Base-by-base conservation (phyloP, 2,888 invertebrate genomes). In the Junonia oenone region DNA sequence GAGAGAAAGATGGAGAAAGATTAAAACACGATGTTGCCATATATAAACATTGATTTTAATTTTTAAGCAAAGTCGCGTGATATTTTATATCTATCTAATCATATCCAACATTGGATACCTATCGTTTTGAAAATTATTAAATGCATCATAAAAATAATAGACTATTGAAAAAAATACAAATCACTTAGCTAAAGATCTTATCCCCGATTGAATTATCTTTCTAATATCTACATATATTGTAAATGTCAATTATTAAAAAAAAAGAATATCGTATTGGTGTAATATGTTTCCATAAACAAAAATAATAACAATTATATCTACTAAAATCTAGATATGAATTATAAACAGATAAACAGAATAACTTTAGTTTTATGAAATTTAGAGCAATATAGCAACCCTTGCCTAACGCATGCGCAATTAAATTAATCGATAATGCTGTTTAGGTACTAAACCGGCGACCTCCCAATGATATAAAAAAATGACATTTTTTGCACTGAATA, bases 361-460 rank as follows among this genome's bases (percentile, higher is more conserved):
- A 46, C 46, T 38, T 51, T 15, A 11, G 37, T 51, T 6, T 14
- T 38, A 31, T 35, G 6, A 19, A 17, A 27, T 15, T 40, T 46
- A 19, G 22, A 38, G 13, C 22, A 46, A n/a, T 51, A 46, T 48
- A 43, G 58, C 58, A 58, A 58, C 54, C 55, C 58, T 54, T 19
- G 45, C 49, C 37, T 47, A 47, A 58, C 58, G 55, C 55, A 59
- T 43, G 59, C 59, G 59, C 59, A 45, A 29, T 55, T 40, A n/a
- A 33, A 52, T 56, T 56, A 49, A 59, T 56, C 35, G 35, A 47
- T 17, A 35, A 43, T 47, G 51, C 46, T 40, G 47, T 17, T 43
- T 51, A 35, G 33, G 17, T 33, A 17, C 43, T 11, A 6, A 0
- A 11, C 38, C 17, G 17, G 38, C 17, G 11, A 40, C 38, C 38